Evolutionary conservation across 2,888 invertebrate genomes (phyloP).

Genomic region (Drosophila mimetica): DNA sequence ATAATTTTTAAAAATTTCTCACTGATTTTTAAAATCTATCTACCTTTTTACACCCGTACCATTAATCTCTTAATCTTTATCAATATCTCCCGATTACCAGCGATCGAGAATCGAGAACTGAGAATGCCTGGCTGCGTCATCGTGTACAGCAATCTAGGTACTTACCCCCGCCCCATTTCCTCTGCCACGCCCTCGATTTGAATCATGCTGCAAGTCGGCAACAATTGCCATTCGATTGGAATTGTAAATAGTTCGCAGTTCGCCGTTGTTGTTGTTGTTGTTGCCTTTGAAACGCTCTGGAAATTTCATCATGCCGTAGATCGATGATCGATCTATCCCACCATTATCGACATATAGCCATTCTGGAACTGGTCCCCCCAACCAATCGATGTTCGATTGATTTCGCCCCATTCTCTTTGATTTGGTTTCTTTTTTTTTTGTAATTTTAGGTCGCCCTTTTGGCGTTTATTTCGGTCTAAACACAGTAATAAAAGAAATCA

Average conservation of each 20-base stretch:
- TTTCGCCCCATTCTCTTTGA: constrained; percentile 38
- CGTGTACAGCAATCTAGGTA: constrained; percentile 66
- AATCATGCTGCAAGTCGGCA: constrained; percentile 67
- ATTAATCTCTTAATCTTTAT: not conserved
- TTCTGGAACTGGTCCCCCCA: constrained; percentile 16
- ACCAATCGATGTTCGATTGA: constrained; percentile 44
- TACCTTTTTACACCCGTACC: not conserved
- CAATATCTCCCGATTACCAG: constrained; percentile 11
- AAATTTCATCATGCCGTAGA: constrained; percentile 57
- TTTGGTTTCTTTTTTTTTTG: constrained; percentile 33
- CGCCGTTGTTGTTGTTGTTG: constrained; percentile 4
- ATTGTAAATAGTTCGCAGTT: constrained; percentile 66
- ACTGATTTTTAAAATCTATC: not conserved
- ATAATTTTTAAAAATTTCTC: too few relatives aligned
- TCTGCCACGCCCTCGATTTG: constrained; percentile 39
- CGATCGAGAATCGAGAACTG: constrained; percentile 30
- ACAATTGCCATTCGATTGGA: constrained; percentile 75
- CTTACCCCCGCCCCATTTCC: constrained; percentile 40
- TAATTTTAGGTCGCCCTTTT: constrained; percentile 62
- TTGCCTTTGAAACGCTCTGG: constrained; percentile 41
- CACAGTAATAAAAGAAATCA: constrained; percentile 62
- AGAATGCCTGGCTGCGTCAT: constrained; percentile 60
- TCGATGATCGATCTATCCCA: constrained; percentile 51
- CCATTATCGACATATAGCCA: not conserved
- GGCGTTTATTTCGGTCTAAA: constrained; percentile 48